phyloP scores from a whole-genome alignment of 1,140 invertebrate species.

The Aphaenogaster ashmeadi region DNA sequence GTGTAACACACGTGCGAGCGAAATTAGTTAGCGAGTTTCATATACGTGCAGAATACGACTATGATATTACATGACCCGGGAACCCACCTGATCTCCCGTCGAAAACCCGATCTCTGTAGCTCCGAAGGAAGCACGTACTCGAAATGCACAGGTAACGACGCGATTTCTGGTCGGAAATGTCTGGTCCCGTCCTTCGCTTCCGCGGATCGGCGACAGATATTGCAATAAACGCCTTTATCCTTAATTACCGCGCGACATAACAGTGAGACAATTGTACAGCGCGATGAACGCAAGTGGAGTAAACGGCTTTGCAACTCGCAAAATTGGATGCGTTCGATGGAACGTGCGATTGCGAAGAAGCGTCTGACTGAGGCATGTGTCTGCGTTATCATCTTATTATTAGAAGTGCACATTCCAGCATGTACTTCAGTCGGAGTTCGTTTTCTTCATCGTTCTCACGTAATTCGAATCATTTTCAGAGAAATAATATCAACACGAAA shows the following conservation, averaged over 20 bases:
- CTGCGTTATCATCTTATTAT: not conserved
- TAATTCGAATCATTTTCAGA: not conserved
- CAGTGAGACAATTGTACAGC: conserved; percentile 15
- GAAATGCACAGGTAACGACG: conserved; percentile 51
- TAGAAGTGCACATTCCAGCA: not conserved
- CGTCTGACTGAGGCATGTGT: not conserved
- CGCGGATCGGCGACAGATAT: conserved; percentile 24
- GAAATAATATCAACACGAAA: not conserved
- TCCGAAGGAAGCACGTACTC: conserved; percentile 25
- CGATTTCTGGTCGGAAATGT: conserved; percentile 47
- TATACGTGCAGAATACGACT: conserved; percentile 27
- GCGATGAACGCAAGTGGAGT: conserved; percentile 26
- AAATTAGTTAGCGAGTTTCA: conserved; percentile 51
- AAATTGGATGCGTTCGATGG: conserved; percentile 17
- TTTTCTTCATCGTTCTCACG: not conserved
- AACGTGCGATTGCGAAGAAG: conserved; percentile 1
- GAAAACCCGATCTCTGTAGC: conserved; percentile 34
- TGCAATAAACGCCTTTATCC: conserved; percentile 51
- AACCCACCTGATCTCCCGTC: conserved; percentile 41
- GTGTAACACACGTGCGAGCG: not conserved
- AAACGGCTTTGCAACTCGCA: conserved; percentile 33
- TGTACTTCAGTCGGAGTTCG: not conserved
- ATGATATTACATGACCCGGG: conserved; percentile 42
- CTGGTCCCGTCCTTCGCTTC: conserved; percentile 4
- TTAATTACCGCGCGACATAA: conserved; percentile 47